Percentiles rank a stretch among this genome's conserved stretches.
Conservation (phyloP, 2,797 vertebrate species). For the Hippoglossus hippoglossus region DNA sequence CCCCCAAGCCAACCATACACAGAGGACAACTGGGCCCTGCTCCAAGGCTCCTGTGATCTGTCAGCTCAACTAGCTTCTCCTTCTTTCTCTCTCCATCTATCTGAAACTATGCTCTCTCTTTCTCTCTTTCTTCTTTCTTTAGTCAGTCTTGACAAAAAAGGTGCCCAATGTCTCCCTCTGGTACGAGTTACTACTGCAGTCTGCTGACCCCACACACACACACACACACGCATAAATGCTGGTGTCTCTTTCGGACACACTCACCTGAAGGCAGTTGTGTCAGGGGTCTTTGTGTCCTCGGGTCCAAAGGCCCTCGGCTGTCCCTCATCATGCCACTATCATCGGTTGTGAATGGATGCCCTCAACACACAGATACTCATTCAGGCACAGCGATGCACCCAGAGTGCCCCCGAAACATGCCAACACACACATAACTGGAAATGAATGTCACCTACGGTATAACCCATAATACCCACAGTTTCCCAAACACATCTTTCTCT, state of each 20-base stretch:
- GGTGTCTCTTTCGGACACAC: conserved; percentile 38
- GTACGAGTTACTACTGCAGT: conserved; percentile 78
- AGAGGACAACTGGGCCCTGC: conserved; percentile 77
- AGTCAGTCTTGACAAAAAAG: conserved; percentile 47
- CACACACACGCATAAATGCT: conserved; percentile 37
- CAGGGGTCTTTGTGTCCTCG: conserved; percentile 62
- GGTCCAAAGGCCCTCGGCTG: conserved; percentile 43
- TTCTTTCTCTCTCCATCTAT: conserved; percentile 37
- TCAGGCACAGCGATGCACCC: conserved; percentile 34
- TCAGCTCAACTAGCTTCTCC: conserved; percentile 65
- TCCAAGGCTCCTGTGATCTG: conserved; percentile 75
- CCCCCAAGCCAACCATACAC: conserved; percentile 76
- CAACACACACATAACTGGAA: conserved; percentile 46
- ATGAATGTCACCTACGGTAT: conserved; percentile 49
- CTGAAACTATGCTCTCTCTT: conserved; percentile 23
- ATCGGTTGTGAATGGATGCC: conserved; percentile 51
- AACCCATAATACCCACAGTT: conserved; percentile 44
- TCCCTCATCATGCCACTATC: conserved; percentile 61
- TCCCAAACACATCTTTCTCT: conserved; percentile 12
- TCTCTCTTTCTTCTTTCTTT: conserved; percentile 10
- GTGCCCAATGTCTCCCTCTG: conserved; percentile 74
- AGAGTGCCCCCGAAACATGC: conserved; percentile 52
- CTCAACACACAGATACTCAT: conserved; percentile 36
- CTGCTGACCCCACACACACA: conserved; percentile 45
- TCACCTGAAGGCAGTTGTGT: conserved; percentile 65